Conservation (phyloP, 2,797 vertebrate species). For the Etheostoma nigrum region DNA sequence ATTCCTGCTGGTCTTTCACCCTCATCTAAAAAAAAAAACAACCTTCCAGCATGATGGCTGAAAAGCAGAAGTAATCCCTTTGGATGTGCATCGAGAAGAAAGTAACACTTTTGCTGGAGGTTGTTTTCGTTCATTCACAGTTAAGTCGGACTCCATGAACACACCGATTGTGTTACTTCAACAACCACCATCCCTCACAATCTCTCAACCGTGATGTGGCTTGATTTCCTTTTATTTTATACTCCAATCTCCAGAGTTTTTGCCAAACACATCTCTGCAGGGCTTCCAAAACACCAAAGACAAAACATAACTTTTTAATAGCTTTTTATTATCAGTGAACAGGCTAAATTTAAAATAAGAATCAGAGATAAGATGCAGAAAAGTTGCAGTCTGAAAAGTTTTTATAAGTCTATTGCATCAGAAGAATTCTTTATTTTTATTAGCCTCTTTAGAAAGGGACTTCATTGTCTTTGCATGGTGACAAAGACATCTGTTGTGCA, state of each 20-base stretch:
- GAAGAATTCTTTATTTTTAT: background rate
- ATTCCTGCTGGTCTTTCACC: background rate
- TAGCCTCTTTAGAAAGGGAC: background rate
- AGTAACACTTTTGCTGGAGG: background rate
- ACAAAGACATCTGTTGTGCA: background rate
- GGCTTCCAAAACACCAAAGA: constrained; percentile 22
- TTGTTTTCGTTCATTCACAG: constrained; percentile 1
- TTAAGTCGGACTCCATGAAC: background rate
- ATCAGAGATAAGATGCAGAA: background rate
- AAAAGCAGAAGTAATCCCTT: background rate
- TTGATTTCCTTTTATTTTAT: background rate
- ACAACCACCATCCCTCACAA: constrained; percentile 13
- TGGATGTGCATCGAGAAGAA: background rate
- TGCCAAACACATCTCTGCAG: constrained; percentile 1
- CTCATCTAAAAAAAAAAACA: background rate
- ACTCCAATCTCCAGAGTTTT: constrained; percentile 20
- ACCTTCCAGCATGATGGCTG: background rate
- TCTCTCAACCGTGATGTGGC: background rate
- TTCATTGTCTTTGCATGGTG: background rate
- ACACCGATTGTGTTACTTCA: constrained; percentile 9
- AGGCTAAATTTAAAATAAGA: constrained; percentile 21
- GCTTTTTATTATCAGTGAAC: constrained; percentile 1
- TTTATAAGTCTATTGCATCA: constrained; percentile 9
- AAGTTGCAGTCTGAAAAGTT: constrained; percentile 15
- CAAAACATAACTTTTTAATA: constrained; percentile 18